Percentiles rank a stretch among this genome's conserved stretches.
Conservation (phyloP, 2,797 vertebrate genomes). For the Crocidura indochinensis region DNA sequence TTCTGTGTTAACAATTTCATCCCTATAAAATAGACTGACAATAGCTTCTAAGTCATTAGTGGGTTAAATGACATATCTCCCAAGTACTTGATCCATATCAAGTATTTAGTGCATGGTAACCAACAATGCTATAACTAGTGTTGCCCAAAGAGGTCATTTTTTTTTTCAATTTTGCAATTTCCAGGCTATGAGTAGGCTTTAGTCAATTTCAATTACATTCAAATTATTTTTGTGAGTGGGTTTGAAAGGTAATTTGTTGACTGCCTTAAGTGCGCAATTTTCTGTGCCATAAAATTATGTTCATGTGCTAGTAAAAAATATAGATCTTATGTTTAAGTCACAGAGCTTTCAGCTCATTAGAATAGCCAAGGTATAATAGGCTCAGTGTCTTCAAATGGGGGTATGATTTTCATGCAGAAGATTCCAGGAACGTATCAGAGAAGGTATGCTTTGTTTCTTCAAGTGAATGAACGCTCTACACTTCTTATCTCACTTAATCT, state of each 20-base stretch:
- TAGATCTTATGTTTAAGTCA: too few relatives aligned
- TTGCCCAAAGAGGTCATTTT: too few relatives aligned
- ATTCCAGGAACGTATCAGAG: background rate
- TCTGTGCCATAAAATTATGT: background rate
- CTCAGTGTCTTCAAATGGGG: rapidly evolving
- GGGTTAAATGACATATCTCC: background rate
- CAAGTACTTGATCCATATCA: background rate
- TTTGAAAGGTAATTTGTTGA: background rate
- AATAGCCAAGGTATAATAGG: background rate
- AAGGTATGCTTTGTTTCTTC: background rate
- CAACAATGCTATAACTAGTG: background rate
- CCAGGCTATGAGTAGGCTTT: background rate
- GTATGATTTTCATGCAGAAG: background rate
- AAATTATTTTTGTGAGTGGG: background rate
- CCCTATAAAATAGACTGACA: background rate
- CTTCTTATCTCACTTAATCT: background rate
- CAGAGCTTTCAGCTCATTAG: background rate
- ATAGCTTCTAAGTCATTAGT: background rate
- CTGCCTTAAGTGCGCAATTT: background rate
- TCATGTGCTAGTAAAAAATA: background rate
- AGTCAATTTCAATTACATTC: background rate
- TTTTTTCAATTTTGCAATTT: background rate
- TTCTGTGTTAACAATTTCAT: background rate
- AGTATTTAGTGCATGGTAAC: background rate
- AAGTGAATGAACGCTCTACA: background rate